phyloP scores from a whole-genome alignment of 2,888 invertebrate species.

The Pheosia tremula region DNA sequence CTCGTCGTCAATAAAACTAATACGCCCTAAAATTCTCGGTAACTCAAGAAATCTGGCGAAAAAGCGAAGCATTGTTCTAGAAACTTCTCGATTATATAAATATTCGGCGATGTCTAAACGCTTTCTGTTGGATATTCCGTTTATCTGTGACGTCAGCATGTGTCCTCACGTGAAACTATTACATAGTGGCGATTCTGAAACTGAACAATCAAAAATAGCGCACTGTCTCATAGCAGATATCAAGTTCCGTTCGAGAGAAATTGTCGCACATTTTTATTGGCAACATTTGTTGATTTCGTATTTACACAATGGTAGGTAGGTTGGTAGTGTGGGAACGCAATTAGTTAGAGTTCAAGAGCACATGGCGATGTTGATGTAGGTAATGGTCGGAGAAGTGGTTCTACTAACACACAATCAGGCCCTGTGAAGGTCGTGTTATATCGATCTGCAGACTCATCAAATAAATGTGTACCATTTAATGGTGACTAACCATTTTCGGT shows the following conservation, averaged over 20 bases:
- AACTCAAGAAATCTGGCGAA: neutral
- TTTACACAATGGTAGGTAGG: neutral
- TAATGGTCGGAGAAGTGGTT: neutral
- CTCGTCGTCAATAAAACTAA: slow-evolving; percentile 3
- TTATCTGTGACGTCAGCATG: slow-evolving; percentile 23
- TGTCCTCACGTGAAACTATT: slow-evolving; percentile 17
- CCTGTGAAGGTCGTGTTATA: neutral
- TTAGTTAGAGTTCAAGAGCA: neutral
- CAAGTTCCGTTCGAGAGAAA: neutral
- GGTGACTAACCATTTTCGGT: neutral
- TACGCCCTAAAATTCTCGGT: neutral
- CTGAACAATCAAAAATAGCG: slow-evolving; percentile 3
- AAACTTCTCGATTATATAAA: slow-evolving; percentile 24
- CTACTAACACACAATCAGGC: neutral
- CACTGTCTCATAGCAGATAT: neutral
- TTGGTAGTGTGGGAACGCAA: neutral
- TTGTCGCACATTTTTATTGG: neutral
- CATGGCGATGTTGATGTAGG: neutral
- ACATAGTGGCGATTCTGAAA: slow-evolving; percentile 19
- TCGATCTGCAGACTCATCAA: neutral
- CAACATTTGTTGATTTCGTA: neutral
- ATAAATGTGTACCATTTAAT: neutral
- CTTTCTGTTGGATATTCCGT: slow-evolving; percentile 35
- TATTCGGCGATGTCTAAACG: slow-evolving; percentile 20
- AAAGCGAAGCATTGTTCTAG: neutral